Base-by-base conservation (phyloP, 2,888 invertebrate species). In the Harpalus rufipes region DNA sequence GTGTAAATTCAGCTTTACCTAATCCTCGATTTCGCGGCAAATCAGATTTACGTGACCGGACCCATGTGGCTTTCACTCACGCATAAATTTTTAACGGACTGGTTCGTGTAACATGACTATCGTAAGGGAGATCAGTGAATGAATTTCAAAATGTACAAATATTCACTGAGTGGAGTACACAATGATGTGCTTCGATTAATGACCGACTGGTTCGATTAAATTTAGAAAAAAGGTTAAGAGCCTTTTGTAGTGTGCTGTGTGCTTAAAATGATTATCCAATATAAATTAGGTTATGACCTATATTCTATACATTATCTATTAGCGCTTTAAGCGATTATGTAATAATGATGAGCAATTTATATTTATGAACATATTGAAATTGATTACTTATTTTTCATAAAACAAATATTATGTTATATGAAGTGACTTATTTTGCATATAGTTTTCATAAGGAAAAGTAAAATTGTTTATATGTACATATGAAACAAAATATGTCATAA, bases 1-100 rank as follows among this genome's bases (percentile, higher is more conserved):
- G 81, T 81, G 81, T 81, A 63, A 81, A 81, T 65, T 81, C 81
- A 65, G 81, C 81, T 81, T 81, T 81, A 81, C 21, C 63, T 81
- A 81, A 81, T 81, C 81, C 65, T 41, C 18, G 44, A 65, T 63
- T 81, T 65, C 21, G 21, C 51, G 14, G 61, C 44, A 65, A 81
- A 65, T 61, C 63, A 81, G 81, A 81, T 81, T 61, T 81, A 81
- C 81, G 81, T 81, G 81, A 65, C 81, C 63, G 39, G 39, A 16
- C 32, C 56, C 59, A 76, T 78, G 58, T 32, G 78, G 58, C 14
- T 78, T 58, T 59, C n/a, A 25, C 58, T 78, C 78, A 78, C 21
- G 58, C 78, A 58, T 78, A 32, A 25, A 78, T 78, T 78, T 59
- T 78, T 78, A 78, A 68, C 39, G 14, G 32, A 25, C 0, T 63